A percentile compares a stretch with the other conserved stretches of the same genome.
Conservation (phyloP, 2,113 vertebrate genomes). For the Gymnobelideus leadbeateri region DNA sequence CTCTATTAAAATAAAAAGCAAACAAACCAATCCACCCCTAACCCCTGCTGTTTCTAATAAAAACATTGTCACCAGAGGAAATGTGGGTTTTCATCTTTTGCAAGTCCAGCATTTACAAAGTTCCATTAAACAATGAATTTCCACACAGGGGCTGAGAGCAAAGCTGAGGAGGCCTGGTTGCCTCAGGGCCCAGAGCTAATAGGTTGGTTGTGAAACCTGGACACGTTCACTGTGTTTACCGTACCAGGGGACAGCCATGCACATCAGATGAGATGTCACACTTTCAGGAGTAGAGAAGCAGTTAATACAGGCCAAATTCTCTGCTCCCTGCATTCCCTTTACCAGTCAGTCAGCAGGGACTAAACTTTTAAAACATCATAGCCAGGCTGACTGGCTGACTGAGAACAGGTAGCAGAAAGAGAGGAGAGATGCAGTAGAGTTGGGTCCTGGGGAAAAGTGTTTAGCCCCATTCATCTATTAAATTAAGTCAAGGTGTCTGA, state of each 20-base stretch:
- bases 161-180: conserved; percentile 57
- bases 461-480: conserved; percentile 63
- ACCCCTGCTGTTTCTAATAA: conserved; percentile 18
- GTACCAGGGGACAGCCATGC: conserved; percentile 74
- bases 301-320: conserved; percentile 78
- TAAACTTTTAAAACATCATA: conserved; percentile 77
- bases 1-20: conserved; percentile 50
- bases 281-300: conserved; percentile 73
- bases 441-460: neutral
- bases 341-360: conserved; percentile 61
- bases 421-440: conserved; percentile 53
- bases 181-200: conserved; percentile 73
- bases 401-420: conserved; percentile 64
- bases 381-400: conserved; percentile 55
- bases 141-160: conserved; percentile 54
- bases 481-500: conserved; percentile 58
- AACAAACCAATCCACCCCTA: neutral
- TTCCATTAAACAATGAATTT: conserved; percentile 67
- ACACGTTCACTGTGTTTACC: conserved; percentile 74
- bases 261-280: conserved; percentile 84
- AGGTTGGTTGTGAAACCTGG: conserved; percentile 77
- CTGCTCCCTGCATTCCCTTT: conserved; percentile 65
- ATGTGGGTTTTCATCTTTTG: conserved; percentile 13
- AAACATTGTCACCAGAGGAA: conserved; percentile 57
- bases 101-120: conserved; percentile 34